These are phyloP conservation scores for Hipposideros larvatus DNA, from an alignment of 2,797 vertebrate species.

Conservation along the genomic window DNA sequence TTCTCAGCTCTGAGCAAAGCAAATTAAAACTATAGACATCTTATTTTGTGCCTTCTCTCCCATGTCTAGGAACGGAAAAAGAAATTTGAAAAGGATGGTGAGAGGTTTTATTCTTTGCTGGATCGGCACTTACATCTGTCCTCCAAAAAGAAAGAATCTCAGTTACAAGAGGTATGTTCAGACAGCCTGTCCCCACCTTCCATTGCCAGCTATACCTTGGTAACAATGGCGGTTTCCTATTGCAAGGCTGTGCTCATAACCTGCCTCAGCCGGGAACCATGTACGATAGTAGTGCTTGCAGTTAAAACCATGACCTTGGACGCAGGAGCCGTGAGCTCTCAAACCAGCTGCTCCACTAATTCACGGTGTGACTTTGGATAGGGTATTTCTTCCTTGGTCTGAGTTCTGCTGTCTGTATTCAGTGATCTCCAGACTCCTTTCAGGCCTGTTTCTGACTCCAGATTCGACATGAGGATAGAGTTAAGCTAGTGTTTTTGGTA, in stretches of 20 bases:
- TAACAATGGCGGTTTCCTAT: not conserved
- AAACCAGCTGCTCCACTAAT: not conserved
- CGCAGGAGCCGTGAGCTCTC: not conserved
- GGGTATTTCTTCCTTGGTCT: not conserved
- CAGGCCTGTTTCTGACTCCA: not conserved
- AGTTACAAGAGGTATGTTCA: conserved; percentile 94
- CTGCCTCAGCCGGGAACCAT: not conserved
- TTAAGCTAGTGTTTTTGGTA: conserved; percentile 22
- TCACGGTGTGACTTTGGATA: not conserved
- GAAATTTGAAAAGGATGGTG: conserved; percentile 98
- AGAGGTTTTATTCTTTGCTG: conserved; percentile 97
- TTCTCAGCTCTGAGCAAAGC: conserved; percentile 14
- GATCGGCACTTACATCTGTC: conserved; percentile 97
- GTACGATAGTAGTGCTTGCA: not conserved
- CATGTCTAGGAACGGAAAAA: conserved; percentile 94
- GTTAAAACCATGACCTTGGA: not conserved
- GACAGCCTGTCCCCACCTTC: not conserved
- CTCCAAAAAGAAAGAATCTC: conserved; percentile 97
- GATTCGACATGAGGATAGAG: not conserved
- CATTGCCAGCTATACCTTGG: not conserved
- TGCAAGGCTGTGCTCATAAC: not conserved
- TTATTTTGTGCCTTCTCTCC: conserved; percentile 72
- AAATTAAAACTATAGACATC: conserved; percentile 44
- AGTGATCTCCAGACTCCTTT: not conserved
- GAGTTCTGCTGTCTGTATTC: not conserved